Evolutionary conservation across 2,888 invertebrate genomes (phyloP).

Genomic region (Epistrophella euchroma): DNA sequence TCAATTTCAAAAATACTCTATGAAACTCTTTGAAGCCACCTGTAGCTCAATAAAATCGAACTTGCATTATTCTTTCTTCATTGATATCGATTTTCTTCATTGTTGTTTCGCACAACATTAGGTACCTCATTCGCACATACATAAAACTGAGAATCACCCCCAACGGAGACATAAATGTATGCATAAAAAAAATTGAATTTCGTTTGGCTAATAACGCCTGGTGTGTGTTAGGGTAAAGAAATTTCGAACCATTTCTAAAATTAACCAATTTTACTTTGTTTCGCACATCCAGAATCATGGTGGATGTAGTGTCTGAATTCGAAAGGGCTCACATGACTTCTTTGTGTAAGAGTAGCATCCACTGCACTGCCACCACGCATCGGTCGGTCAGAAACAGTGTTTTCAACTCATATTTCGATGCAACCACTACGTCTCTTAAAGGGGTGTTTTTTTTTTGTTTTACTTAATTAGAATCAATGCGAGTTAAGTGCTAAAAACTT

Average conservation of each 20-base stretch:
- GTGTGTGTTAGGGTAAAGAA: conserved; percentile 19
- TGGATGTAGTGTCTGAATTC: conserved; percentile 1
- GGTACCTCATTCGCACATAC: not conserved
- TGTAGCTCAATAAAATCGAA: conserved; percentile 61
- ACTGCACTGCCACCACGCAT: too few species aligned
- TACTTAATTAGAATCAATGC: conserved; percentile 73
- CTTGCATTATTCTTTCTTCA: conserved; percentile 41
- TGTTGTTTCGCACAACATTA: conserved; percentile 3
- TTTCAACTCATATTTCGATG: conserved; percentile 47
- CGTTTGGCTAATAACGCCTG: conserved; percentile 34
- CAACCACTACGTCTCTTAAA: not conserved
- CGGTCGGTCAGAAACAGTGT: conserved; percentile 4
- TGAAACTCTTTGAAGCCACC: conserved; percentile 45
- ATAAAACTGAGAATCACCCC: conserved; percentile 17
- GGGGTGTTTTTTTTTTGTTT: conserved; percentile 34
- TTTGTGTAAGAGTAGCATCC: not conserved
- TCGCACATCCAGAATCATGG: not conserved
- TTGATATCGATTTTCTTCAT: not conserved
- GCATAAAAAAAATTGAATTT: conserved; percentile 1
- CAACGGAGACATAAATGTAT: conserved; percentile 24
- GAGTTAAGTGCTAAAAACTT: conserved; percentile 67
- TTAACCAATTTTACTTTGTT: conserved; percentile 6
- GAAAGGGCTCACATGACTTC: not conserved
- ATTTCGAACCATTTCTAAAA: conserved; percentile 18
- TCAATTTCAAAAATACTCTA: not conserved